Evolutionary conservation across 2,113 vertebrate genomes (phyloP).

Genomic region (Manacus vitellinus): DNA sequence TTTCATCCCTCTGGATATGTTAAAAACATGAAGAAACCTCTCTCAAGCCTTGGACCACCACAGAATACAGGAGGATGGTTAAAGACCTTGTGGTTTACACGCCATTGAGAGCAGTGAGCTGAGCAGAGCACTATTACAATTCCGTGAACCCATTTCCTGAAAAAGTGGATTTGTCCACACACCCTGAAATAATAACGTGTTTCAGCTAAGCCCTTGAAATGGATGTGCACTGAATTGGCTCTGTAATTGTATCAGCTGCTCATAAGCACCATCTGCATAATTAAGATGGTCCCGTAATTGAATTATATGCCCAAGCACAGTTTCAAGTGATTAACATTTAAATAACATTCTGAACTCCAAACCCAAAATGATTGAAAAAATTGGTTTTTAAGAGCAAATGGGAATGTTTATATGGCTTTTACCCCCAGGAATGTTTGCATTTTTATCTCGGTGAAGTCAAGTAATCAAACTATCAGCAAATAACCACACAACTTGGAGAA

Average conservation of each 20-base stretch:
- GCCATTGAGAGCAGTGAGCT: neutral
- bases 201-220: slow-evolving; percentile 30
- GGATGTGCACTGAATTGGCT: slow-evolving; percentile 18
- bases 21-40: slow-evolving; percentile 27
- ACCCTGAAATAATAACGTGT: neutral
- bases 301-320: slow-evolving; percentile 57
- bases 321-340: slow-evolving; percentile 68
- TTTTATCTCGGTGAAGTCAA: slow-evolving; percentile 16
- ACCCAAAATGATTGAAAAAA: slow-evolving; percentile 45
- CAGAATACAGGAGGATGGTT: neutral
- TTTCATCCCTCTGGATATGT: slow-evolving; percentile 40
- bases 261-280: slow-evolving; percentile 60
- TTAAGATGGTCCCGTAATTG: slow-evolving; percentile 57
- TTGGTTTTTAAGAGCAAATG: neutral
- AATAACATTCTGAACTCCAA: slow-evolving; percentile 58
- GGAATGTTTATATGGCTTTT: slow-evolving; percentile 25
- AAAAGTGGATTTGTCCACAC: slow-evolving; percentile 16
- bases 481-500: neutral
- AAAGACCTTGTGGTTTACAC: neutral
- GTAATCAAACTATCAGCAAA: slow-evolving; percentile 28
- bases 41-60: slow-evolving; percentile 1
- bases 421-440: neutral
- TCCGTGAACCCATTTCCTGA: neutral
- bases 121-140: neutral
- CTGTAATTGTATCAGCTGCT: slow-evolving; percentile 57